Evolutionary conservation across 2,113 vertebrate genomes (phyloP).

Genomic region (Piprites chloris): DNA sequence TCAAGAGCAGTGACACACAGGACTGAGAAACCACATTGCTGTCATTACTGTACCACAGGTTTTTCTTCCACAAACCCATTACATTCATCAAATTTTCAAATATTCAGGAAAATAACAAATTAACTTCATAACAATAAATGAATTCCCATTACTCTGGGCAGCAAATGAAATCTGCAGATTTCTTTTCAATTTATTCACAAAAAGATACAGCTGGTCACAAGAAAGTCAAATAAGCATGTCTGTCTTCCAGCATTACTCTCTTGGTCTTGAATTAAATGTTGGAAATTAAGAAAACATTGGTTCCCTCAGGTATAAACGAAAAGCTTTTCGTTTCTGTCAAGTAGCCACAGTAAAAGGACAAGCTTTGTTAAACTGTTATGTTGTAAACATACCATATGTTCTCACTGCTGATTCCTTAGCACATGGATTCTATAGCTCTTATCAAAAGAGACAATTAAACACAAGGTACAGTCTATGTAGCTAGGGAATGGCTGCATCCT

Average conservation of each 20-base stretch:
- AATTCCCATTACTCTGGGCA: background rate
- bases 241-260: background rate
- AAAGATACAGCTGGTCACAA: background rate
- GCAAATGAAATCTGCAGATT: constrained; percentile 10
- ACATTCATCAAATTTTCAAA: background rate
- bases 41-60: background rate
- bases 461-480: background rate
- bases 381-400: background rate
- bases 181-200: background rate
- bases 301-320: constrained; percentile 10
- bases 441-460: background rate
- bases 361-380: background rate
- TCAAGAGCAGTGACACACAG: background rate
- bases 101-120: background rate
- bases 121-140: background rate
- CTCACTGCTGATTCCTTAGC: background rate
- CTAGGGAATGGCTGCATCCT: background rate
- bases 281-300: background rate
- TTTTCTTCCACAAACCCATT: background rate
- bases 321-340: background rate
- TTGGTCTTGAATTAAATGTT: background rate
- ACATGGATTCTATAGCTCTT: background rate
- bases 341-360: background rate
- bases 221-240: background rate
- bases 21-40: background rate